Conservation (phyloP, 2,797 vertebrate genomes). For the Squalus acanthias region DNA sequence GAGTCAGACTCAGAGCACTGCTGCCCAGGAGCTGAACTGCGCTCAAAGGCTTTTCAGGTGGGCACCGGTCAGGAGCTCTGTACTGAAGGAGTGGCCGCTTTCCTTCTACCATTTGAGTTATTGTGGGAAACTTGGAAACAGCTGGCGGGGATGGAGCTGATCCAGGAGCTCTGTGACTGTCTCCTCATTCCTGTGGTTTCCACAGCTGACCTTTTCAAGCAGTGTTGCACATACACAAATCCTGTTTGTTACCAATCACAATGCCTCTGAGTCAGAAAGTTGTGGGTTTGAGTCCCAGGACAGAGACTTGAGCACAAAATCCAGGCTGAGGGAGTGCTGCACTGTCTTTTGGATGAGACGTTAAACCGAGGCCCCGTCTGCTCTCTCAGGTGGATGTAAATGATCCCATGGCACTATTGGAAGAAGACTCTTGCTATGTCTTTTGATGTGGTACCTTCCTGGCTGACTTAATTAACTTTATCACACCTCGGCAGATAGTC, state of each 20-base stretch:
- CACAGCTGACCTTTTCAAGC: neutral
- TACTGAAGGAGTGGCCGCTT: neutral
- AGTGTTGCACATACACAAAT: neutral
- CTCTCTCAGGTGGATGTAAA: no score
- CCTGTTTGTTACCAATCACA: neutral
- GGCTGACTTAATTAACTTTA: no score
- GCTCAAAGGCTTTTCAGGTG: neutral
- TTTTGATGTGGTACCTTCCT: no score
- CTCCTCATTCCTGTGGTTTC: slow-evolving; percentile 4
- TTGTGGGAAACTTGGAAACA: neutral
- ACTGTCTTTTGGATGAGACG: no score
- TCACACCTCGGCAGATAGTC: no score
- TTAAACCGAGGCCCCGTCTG: no score
- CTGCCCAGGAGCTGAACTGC: neutral
- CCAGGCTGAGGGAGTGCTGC: no score
- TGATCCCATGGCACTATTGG: no score
- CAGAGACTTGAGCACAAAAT: neutral
- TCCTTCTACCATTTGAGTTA: neutral
- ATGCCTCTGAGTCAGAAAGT: neutral
- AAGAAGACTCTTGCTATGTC: no score
- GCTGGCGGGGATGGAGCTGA: neutral
- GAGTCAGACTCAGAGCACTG: neutral
- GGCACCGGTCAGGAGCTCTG: neutral
- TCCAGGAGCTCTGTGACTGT: neutral
- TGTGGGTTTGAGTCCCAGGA: neutral